Base-by-base conservation (phyloP, 2,797 vertebrate genomes). In the Lepus oiostolus region DNA sequence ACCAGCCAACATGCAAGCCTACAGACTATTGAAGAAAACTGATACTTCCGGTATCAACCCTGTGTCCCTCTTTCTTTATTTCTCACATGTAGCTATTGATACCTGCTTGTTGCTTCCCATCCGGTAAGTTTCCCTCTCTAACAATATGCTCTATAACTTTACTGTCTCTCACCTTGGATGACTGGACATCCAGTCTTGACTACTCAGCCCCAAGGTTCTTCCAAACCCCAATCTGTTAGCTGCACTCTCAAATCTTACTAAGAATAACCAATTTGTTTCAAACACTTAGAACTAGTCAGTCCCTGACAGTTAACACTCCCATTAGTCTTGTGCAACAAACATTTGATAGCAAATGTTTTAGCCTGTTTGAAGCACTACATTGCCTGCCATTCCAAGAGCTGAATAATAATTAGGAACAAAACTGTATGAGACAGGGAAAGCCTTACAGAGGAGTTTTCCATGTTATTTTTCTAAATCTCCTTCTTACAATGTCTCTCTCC, bases 401-500 rank as follows among this genome's bases (percentile, higher is more conserved):
- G 28, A 62, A 60, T 62, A 71, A 60, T 76, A 90, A 81, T 65
- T 60, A 86, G 71, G 17, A 68, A 26, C 32, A 86, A 94, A 60
- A 35, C 7, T 42, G 22, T 42, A 4, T 9, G 38, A 68, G 30
- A 80, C 19, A 92, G 22, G 65, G 63, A 70, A 22, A 50, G 19
- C 0, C 16, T 85, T 77, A 79, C 65, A 85, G 67, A 82, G 85
- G 19, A 63, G 28, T 70, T 83, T 28, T 35, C 47, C 14, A 65
- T 19, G 8, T 75, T 75, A 75, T 62, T 76, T 54, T 83, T 70
- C 54, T 19, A 94, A 80, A 71, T 85, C 28, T 91, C 91, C 58
- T 79, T 80, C 17, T 30, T 68, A 91, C 50, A 42, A 7, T 65
- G 28, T 4, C 19, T 65, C 77, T 83, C 22, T 93, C 32, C 32